Base-by-base conservation (phyloP, 2,797 vertebrate species). In the Babyrousa celebensis region DNA sequence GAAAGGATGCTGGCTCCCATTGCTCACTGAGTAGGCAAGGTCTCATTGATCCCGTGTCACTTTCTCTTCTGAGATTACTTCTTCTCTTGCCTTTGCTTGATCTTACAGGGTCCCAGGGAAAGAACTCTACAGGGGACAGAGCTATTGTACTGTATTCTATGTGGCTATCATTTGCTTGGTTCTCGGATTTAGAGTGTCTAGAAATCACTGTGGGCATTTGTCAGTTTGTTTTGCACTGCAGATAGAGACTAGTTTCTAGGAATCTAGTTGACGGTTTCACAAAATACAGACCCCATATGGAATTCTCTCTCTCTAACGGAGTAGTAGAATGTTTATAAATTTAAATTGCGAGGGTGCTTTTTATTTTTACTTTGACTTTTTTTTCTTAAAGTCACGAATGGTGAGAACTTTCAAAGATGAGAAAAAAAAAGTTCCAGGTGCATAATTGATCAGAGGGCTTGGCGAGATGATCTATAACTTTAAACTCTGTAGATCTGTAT, bases 1-100 rank as follows among this genome's bases (percentile, higher is more conserved):
- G 95, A 96, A 98, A 98, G 65, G 93, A 77, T 96, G 94, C 60
- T 97, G 94, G 32, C 92, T 97, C 89, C 95, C 94, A 95, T 79
- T 67, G 67, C 21, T 17, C 17, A n/a, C 97, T 97, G 92, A 23
- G 2, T 32, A 97, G 91, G 88, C 96, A 91, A 97, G 88, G 85
- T 91, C 5, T 4, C 72, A 32, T 75, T 89, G 85, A 95, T 95
- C 21, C 70, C 95, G 52, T 96, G 85, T 58, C 91, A 93, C 82
- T 89, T 98, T 95, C 95, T 98, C 91, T 92, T 94, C 90, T 94
- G 54, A 68, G 96, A 79, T 97, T 93, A 96, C 86, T 70, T 95
- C 0, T 91, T 96, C n/a, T 89, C 62, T 27, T 95, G 92, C 87
- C 75, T 18, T 85, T 95, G 43, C 87, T 70, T 96, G 84, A 96